Conservation (phyloP, 2,797 vertebrate species). For the Spinibarbus caldwelli region DNA sequence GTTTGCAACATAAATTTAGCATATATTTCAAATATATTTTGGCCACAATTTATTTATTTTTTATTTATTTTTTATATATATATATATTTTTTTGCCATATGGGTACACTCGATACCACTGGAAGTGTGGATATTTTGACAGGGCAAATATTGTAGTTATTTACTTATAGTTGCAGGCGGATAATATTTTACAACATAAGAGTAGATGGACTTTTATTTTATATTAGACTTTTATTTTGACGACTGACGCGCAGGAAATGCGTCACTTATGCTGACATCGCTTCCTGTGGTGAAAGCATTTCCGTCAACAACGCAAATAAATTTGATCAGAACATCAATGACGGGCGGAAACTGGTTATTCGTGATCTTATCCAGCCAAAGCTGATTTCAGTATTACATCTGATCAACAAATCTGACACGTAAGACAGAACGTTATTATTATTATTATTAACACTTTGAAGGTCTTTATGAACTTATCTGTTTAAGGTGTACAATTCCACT, state of each 20-base stretch:
- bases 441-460: not conserved
- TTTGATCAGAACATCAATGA: not conserved
- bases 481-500: fast-evolving
- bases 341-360: not conserved
- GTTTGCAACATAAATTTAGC: no score
- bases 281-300: conserved; percentile 14
- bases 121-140: no score
- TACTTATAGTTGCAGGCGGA: no score
- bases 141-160: no score
- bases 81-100: no score
- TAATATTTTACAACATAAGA: no score
- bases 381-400: not conserved
- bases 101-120: no score
- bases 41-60: no score
- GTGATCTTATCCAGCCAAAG: not conserved
- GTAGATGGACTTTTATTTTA: not conserved
- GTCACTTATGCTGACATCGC: no score
- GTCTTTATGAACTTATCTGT: not conserved
- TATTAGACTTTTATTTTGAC: conserved; percentile 44
- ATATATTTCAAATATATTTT: no score
- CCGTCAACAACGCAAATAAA: conserved; percentile 35
- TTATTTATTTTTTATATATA: no score
- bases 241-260: not conserved
- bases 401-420: not conserved
- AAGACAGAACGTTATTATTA: not conserved